Conservation (phyloP, 92 coral and sea anemone genomes). For the Parazoanthus swiftii region DNA sequence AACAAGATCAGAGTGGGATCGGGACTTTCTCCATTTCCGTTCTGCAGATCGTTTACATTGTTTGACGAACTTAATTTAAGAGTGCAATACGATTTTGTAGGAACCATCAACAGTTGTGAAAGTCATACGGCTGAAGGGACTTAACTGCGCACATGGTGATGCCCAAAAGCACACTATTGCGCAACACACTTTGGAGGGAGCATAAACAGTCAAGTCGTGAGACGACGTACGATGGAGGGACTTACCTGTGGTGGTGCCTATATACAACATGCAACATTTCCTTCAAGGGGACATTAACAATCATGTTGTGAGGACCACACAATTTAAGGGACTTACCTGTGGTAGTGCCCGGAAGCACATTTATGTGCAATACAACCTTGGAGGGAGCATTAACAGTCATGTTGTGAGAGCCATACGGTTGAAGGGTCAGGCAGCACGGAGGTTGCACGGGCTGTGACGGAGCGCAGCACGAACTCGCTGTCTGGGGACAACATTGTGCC, state of each 20-base stretch:
- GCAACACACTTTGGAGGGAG: constrained; percentile 33
- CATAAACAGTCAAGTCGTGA: constrained; percentile 30
- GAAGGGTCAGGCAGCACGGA: constrained; percentile 37
- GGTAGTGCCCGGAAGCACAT: constrained; percentile 36
- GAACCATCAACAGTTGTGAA: neutral
- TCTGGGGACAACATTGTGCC: constrained; percentile 10
- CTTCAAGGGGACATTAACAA: neutral
- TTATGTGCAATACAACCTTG: constrained; percentile 34
- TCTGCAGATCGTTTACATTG: too few species aligned
- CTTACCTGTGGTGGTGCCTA: neutral
- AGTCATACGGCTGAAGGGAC: neutral
- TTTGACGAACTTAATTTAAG: too few species aligned
- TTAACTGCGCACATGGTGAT: neutral
- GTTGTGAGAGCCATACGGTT: constrained; percentile 36
- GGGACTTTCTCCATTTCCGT: too few species aligned
- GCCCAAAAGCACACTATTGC: constrained; percentile 15
- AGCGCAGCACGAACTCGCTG: constrained; percentile 15
- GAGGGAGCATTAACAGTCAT: constrained; percentile 43
- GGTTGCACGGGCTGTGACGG: constrained; percentile 23
- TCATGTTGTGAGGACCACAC: constrained; percentile 13
- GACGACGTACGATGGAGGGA: constrained; percentile 34
- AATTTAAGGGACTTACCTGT: constrained; percentile 7
- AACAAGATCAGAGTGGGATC: too few species aligned
- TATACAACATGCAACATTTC: constrained; percentile 11
- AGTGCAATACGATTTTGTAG: constrained; percentile 15